Evolutionary conservation across 2,113 vertebrate species (phyloP), one percentile per base, ranked within the genome.

Genomic region (Pedetes capensis): DNA sequence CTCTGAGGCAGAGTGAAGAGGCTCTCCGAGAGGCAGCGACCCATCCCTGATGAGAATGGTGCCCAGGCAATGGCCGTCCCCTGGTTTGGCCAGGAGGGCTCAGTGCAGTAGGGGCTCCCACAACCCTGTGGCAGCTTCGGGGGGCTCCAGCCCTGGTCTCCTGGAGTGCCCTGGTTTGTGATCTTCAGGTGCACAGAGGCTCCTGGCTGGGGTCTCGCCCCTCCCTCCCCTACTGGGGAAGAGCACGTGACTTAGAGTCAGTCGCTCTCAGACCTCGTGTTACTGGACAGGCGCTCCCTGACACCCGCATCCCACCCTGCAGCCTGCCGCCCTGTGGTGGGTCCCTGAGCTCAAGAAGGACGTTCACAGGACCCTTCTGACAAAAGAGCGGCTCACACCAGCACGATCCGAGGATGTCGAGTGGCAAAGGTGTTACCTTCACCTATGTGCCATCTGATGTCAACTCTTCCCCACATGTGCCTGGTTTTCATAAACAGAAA

Each of bases 171-270:
- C 8, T 2, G n/a, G 17, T 25, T n/a, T 57, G 2, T 4, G 20
- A 14, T 2, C 29, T 47, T 13, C 86, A 47, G 2, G 0, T 25
- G 42, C 32, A 13, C 25, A 34, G 4, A 6, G 18, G 39, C 39
- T 3, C 10, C 8, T 18, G 0, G 8, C 25, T 6, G 69, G 13
- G 23, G 3, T 59, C n/a, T n/a, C 1, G 0, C n/a, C n/a, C 7
- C 20, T 25, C 37, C 47, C 16, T 9, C 22, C 10, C n/a, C n/a
- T n/a, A n/a, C n/a, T n/a, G n/a, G n/a, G n/a, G n/a, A n/a, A n/a
- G n/a, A n/a, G n/a, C n/a, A n/a, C n/a, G n/a, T n/a, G n/a, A n/a
- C n/a, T 32, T 37, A 39, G 13, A 53, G 3, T 47, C 37, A 34
- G 12, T 75, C 44, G 34, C 32, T 9, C 6, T 69, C 75, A 3